Evolutionary conservation across 2,113 vertebrate genomes (phyloP).

Genomic region (Harpagus bidentatus): DNA sequence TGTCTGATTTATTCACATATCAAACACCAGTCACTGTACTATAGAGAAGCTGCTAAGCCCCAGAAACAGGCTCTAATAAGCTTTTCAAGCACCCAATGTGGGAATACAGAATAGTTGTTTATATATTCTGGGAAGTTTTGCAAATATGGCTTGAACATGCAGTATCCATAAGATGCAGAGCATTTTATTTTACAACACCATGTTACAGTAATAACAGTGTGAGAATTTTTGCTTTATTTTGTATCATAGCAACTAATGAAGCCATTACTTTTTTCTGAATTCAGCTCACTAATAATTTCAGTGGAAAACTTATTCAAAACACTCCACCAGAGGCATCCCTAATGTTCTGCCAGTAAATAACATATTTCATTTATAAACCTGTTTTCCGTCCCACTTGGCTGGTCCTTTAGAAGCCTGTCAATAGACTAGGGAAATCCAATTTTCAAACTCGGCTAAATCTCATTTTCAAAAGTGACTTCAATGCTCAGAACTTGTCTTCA

Average conservation of each 20-base stretch:
- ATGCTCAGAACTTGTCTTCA: neutral
- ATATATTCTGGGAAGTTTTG: neutral
- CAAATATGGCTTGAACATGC: slow-evolving; percentile 44
- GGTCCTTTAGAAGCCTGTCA: slow-evolving; percentile 10
- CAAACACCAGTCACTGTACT: neutral
- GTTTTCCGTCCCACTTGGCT: neutral
- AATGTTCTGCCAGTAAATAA: neutral
- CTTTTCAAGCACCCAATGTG: slow-evolving; percentile 29
- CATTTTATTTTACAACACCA: neutral
- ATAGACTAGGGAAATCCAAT: slow-evolving; percentile 34
- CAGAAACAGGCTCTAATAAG: neutral
- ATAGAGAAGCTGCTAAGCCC: slow-evolving; percentile 19
- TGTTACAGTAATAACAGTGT: neutral
- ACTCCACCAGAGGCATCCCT: neutral
- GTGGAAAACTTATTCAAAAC: slow-evolving; percentile 26
- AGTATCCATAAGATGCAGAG: slow-evolving; percentile 1
- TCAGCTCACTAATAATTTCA: slow-evolving; percentile 5
- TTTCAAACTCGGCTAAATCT: neutral
- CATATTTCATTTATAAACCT: slow-evolving; percentile 33
- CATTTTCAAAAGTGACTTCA: slow-evolving; percentile 25
- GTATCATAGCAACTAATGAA: slow-evolving; percentile 53
- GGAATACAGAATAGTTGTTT: neutral
- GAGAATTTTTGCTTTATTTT: slow-evolving; percentile 28
- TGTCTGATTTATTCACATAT: slow-evolving; percentile 31
- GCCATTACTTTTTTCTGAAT: neutral